Conservation (phyloP, 2,113 vertebrate species). For the Tricholaema leucomelas region DNA sequence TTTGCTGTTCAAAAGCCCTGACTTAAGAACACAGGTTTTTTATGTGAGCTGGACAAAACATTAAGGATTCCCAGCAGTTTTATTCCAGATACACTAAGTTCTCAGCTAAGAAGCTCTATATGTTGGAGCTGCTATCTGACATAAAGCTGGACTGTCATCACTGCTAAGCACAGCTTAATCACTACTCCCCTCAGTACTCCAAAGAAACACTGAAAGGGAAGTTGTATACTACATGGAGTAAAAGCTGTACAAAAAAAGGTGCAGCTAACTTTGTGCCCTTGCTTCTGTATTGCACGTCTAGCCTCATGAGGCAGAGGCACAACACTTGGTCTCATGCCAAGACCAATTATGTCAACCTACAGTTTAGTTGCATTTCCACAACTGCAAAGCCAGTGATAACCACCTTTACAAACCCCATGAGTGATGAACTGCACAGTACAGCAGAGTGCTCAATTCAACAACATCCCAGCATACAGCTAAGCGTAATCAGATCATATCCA, state of each 20-base stretch:
- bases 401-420: neutral
- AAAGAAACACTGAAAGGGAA: neutral
- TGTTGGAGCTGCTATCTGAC: neutral
- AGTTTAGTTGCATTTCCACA: neutral
- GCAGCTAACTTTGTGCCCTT: neutral
- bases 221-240: neutral
- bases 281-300: neutral
- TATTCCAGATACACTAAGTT: slow-evolving; percentile 6
- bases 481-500: neutral
- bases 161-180: slow-evolving; percentile 19
- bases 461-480: accelerated
- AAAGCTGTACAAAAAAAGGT: neutral
- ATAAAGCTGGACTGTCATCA: slow-evolving; percentile 15
- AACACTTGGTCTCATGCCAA: neutral
- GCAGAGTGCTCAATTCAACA: neutral
- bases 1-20: neutral
- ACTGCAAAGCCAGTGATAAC: neutral
- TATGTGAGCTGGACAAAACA: neutral
- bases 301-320: neutral
- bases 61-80: neutral
- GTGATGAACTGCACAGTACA: neutral
- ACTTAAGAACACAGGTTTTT: neutral
- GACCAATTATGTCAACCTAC: neutral
- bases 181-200: neutral
- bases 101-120: neutral